phyloP scores from a whole-genome alignment of 2,113 vertebrate genomes.

The Albula glossodonta region DNA sequence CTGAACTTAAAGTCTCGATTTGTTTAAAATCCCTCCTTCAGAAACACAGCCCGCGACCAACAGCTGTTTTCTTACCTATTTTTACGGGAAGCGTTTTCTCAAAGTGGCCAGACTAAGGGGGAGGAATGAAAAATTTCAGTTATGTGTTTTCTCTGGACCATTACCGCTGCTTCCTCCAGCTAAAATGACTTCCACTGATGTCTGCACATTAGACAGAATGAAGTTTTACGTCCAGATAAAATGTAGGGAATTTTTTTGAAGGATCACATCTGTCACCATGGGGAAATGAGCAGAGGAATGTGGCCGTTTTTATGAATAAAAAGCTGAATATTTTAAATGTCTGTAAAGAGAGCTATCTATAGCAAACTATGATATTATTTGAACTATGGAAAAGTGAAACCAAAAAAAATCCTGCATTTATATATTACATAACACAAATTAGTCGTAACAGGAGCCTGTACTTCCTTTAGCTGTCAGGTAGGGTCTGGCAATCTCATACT shows the following conservation, averaged over 20 bases:
- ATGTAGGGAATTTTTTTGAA: neutral
- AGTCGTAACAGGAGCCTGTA: no score
- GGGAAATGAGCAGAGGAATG: neutral
- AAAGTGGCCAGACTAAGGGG: constrained; percentile 3
- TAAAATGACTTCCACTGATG: neutral
- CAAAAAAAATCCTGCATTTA: no score
- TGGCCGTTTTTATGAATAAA: no score
- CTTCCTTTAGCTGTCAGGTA: no score
- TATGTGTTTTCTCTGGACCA: neutral
- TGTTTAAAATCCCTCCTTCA: constrained; percentile 36
- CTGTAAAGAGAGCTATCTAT: no score
- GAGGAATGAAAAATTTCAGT: neutral
- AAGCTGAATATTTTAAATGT: no score
- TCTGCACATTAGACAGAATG: neutral
- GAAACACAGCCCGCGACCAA: constrained; percentile 12
- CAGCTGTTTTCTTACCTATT: constrained; percentile 29
- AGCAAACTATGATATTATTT: no score
- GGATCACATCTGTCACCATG: no score
- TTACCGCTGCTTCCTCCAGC: neutral
- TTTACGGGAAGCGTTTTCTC: constrained; percentile 17
- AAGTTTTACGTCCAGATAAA: neutral
- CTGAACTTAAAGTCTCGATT: constrained; percentile 32
- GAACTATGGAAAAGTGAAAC: no score
- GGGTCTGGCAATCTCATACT: no score
- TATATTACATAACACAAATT: no score